Evolutionary conservation across 2,888 invertebrate species (phyloP), one percentile per base, ranked within the genome.

Genomic region (Sphaerophoria taeniata): DNA sequence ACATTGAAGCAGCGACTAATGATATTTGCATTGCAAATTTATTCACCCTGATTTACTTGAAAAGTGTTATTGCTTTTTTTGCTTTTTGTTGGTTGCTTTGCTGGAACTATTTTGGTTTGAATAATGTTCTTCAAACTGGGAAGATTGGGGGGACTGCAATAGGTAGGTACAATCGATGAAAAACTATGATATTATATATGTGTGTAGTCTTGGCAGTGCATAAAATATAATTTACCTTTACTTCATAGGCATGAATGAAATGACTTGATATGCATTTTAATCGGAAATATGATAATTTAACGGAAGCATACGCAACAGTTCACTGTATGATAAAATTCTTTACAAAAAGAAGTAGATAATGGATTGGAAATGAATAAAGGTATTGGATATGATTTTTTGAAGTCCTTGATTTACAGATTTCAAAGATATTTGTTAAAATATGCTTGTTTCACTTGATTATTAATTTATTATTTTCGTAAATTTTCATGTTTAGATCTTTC

Each of bases 11-110:
- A 83, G 53, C 67, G 49, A 69, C 70, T 70, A 77, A 77, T 77
- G 70, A 71, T 71, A 70, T 77, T 77, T 77, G 77, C 63, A 77
- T 71, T 77, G 77, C 77, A 77, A 77, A 77, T 77, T 72, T 67
- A 67, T 67, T 67, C 67, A 67, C 49, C 53, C 39, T 39, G 67
- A 16, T 67, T 67, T 53, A 67, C 67, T 67, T 39, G 14, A 7
- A 67, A 7, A 67, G 51, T 53, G 51, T 14, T n/a, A 67, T 67
- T 56, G 39, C 24, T 24, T 45, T 31, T 31, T 7, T 6, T 7
- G 4, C 53, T 65, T 36, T 31, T 31, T 61, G 4, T 12, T 11
- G 9, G 43, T 43, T 65, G 47, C 16, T 51, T 58, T n/a, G n/a
- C 24, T 24, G 24, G 24, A 24, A 39, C 16, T 16, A 49, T 67